Evolutionary conservation across 2,888 invertebrate species (phyloP).

Genomic region (Perizoma affinitatum): DNA sequence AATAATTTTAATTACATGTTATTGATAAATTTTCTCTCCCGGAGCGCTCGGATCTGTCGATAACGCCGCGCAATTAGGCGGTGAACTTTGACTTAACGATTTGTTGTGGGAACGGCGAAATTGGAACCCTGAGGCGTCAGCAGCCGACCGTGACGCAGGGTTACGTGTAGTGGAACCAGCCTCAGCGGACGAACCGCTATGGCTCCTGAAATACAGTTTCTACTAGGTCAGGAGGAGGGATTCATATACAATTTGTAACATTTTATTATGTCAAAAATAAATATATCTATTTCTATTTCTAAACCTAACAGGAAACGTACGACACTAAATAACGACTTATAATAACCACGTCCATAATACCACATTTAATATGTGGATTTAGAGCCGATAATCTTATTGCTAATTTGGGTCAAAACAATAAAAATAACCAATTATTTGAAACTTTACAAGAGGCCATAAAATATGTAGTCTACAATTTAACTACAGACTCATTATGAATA

Average conservation of each 20-base stretch:
- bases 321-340: conserved; percentile 21
- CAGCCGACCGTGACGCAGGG: conserved; percentile 33
- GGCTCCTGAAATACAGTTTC: too few relatives aligned
- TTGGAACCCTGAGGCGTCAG: conserved; percentile 59
- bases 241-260: too few relatives aligned
- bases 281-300: too few relatives aligned
- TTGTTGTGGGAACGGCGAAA: conserved; percentile 79
- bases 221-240: too few relatives aligned
- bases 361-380: conserved; percentile 19
- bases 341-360: conserved; percentile 16
- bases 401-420: conserved; percentile 46
- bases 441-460: conserved; percentile 53
- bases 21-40: conserved; percentile 80
- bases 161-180: conserved; percentile 19
- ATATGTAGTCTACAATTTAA: conserved; percentile 52
- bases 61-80: conserved; percentile 77
- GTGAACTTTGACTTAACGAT: conserved; percentile 78
- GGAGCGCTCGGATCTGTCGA: conserved; percentile 76
- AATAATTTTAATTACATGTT: conserved; percentile 84
- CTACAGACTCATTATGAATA: conserved; percentile 60
- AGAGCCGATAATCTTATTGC: conserved; percentile 20
- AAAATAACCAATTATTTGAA: conserved; percentile 48
- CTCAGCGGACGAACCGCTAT: conserved; percentile 14
- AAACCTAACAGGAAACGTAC: conserved; percentile 17
- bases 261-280: too few relatives aligned